Base-by-base conservation (phyloP, 1,140 invertebrate species). In the Sitophilus oryzae region DNA sequence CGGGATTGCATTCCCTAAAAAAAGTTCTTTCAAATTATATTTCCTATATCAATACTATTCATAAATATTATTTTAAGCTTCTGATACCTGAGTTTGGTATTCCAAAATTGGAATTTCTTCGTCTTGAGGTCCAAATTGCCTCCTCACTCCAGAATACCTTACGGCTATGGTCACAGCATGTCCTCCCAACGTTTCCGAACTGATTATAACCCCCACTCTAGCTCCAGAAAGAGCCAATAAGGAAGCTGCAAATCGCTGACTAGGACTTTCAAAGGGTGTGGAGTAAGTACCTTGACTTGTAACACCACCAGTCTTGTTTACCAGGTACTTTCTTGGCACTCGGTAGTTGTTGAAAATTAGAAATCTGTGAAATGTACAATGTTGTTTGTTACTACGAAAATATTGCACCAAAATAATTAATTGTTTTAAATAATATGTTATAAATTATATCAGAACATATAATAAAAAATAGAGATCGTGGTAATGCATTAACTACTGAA, bases 231-330 rank as follows among this genome's bases (percentile, higher is more conserved):
- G 76, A 45, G 84, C 87, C 60, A 91, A 93, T 11, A 96, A 74
- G 0, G 86, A 87, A 2, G 86, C 82, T 2, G 87, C 88, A 61
- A 89, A 80, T 67, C 86, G 80, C 67, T 87, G 86, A 30, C 79
- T 83, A 8, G 85, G 81, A 62, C 91, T 84, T 50, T 85, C 84
- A 55, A 85, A 81, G 1, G 80, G 79, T 38, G 85, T 82, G 6
- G 88, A 77, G 71, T 96, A 98, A 62, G 80, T 74, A 3, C 93
- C 94, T 34, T 88, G 83, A 16, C 81, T 75, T 0, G 85, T 88
- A 3, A 98, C 89, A 74, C 95, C 89, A 9, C 89, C 89, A 11
- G 83, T 91, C 67, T 83, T 83, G 72, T 96, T 94, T 9, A 97
- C 75, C 8, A 97, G 74, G 72, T 82, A 83, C 66, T 83, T 82